Evolutionary conservation across 1,140 invertebrate species (phyloP), one percentile per base, ranked within the genome.

Genomic region (Amyelois transitella): DNA sequence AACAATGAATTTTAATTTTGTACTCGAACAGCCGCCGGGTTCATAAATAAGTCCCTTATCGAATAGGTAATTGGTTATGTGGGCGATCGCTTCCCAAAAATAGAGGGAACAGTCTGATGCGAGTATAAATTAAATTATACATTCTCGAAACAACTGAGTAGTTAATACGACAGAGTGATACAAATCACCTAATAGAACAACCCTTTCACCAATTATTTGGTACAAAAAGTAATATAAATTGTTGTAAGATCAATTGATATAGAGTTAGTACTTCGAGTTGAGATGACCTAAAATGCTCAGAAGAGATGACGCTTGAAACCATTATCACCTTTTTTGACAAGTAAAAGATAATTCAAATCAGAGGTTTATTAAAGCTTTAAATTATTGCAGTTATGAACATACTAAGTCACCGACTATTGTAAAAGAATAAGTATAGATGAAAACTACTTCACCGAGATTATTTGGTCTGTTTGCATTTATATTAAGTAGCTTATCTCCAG

Each of bases 1-100:
- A 79, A 88, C 85, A 86, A 88, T 88, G 82, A 88, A 86, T 86
- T 88, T 86, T 85, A 87, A 87, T 86, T 85, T 75, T 59, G 57
- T 63, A 49, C 51, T 60, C 45, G 6, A 48, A 48, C 64, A 67
- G 62, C 66, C 66, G 63, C 48, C 54, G 58, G 58, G 64, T 61
- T 75, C 77, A 75, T 87, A 86, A 86, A 88, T 85, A 85, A 77
- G 58, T 63, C 69, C 62, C 75, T 86, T 88, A 88, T 88, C 82
- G 66, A 72, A 77, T 78, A 75, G 73, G 81, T 84, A 86, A 88
- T 88, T 87, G 81, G 70, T 69, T 62, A 79, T 82, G 72, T 79
- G 79, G 77, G 71, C 65, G 66, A 81, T 77, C 69, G 69, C 69
- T 79, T 66, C 74, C 66, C 76, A 66, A 72, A 64, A 62, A 55